Percentiles rank a stretch among this genome's conserved stretches.
Evolutionary conservation across 2,113 vertebrate species (phyloP).

Genomic region (Phycodurus eques): DNA sequence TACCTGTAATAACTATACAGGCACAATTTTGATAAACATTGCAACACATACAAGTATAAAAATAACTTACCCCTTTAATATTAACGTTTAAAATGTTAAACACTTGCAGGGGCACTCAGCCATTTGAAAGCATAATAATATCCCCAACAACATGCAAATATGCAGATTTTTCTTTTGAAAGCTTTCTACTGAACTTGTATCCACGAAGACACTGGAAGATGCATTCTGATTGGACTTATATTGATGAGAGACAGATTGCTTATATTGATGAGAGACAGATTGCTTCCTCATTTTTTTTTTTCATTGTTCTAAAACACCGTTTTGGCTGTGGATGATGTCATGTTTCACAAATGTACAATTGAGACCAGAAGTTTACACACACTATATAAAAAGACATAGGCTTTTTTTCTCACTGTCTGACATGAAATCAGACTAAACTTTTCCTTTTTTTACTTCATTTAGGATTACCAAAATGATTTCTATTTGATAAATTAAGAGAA

Average conservation of each 20-base stretch:
- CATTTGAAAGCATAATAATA: neutral
- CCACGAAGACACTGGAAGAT: neutral
- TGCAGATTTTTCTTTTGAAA: neutral
- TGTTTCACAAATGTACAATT: neutral
- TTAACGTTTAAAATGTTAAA: neutral
- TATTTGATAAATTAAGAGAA: no score
- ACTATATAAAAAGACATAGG: no score
- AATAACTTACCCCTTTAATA: neutral
- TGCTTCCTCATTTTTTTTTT: neutral
- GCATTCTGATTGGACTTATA: neutral
- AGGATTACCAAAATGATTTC: no score
- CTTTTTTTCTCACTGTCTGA: no score
- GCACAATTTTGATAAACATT: neutral
- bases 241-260: neutral
- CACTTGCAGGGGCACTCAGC: neutral
- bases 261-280: neutral
- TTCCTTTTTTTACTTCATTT: no score
- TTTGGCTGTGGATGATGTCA: neutral
- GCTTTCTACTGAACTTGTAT: neutral
- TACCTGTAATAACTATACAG: neutral
- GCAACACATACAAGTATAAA: neutral
- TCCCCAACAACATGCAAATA: neutral
- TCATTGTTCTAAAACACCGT: neutral
- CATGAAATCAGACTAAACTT: no score
- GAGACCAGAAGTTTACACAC: no score